Base-by-base conservation (phyloP, 2,113 vertebrate genomes). In the Ursus arctos region DNA sequence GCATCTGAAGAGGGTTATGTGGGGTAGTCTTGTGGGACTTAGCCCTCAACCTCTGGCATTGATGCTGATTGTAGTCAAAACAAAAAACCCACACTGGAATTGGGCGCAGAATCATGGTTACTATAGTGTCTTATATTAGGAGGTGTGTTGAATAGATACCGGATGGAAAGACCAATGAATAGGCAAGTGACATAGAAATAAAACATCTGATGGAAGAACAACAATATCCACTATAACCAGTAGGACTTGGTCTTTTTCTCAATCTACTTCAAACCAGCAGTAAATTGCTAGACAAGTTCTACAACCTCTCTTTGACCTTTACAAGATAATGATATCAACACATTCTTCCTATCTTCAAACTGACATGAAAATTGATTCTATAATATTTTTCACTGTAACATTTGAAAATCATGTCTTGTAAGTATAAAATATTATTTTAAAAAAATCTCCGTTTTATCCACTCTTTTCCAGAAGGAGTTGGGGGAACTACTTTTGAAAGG, bases 351-450 rank as follows among this genome's bases (percentile, higher is more conserved):
- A 2, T 88, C 61, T 96, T 94, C 40, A 43, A 86, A 69, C 12
- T 72, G 76, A 91, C 36, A 43, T 55, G 9, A 51, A 91, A 36
- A 94, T 91, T 92, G 11, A 81, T 89, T 79, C 43, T 80, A 18
- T n/a, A 87, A 82, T 55, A 43, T 53, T 88, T 93, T 76, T 91
- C 33, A 83, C 24, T 40, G 51, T 71, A 95, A 88, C 55, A 81
- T 43, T 43, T 83, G 18, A 67, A 83, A 47, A 61, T 43, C 31
- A 57, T 67, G 36, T 88, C 93, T 72, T 84, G 40, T 22, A 88
- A 80, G 8, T 85, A 61, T 72, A 19, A 71, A 57, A 77, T 82
- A 43, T 61, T 82, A 83, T 65, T 95, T 96, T 93, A 72, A 89
- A 74, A 33, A 33, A 67, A 55, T 81, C 55, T 36, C 43, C 43